A percentile compares a stretch with the other conserved stretches of the same genome.
phyloP scores from a whole-genome alignment of 2,888 invertebrate species.

The Panopea generosa region DNA sequence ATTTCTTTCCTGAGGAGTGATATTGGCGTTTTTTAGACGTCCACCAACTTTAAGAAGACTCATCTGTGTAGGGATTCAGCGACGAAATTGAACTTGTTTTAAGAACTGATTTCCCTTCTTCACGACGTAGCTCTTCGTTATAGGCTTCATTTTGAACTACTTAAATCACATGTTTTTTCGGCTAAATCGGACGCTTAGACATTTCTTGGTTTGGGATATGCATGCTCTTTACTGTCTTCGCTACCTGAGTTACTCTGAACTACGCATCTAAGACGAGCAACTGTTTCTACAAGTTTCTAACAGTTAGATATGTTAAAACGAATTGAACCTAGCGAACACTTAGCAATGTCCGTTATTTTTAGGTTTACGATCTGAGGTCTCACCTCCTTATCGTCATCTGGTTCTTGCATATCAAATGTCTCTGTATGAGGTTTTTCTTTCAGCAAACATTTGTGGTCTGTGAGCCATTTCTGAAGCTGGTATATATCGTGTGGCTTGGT shows the following conservation, averaged over 20 bases:
- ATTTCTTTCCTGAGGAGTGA: background rate
- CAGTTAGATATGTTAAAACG: conserved; percentile 6
- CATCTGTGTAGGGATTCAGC: background rate
- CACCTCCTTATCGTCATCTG: conserved; percentile 11
- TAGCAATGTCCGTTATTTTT: background rate
- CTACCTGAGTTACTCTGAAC: background rate
- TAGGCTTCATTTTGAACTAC: background rate
- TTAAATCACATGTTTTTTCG: no score
- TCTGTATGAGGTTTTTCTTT: background rate
- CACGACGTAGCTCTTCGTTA: background rate
- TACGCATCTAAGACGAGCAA: background rate
- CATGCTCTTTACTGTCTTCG: background rate
- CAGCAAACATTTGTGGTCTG: background rate
- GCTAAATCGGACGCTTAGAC: no score
- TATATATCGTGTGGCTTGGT: background rate
- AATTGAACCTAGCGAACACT: background rate
- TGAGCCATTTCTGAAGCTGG: background rate
- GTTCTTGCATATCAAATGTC: background rate
- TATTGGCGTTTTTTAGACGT: background rate
- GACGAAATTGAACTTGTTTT: background rate
- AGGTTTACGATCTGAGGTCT: background rate
- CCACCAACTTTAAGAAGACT: background rate
- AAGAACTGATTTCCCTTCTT: background rate
- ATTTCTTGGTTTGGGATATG: no score
- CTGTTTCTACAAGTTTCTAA: background rate